These are phyloP conservation scores for Ornithorhynchus anatinus DNA, from an alignment of 2,113 vertebrate genomes.

Conservation along the genomic window DNA sequence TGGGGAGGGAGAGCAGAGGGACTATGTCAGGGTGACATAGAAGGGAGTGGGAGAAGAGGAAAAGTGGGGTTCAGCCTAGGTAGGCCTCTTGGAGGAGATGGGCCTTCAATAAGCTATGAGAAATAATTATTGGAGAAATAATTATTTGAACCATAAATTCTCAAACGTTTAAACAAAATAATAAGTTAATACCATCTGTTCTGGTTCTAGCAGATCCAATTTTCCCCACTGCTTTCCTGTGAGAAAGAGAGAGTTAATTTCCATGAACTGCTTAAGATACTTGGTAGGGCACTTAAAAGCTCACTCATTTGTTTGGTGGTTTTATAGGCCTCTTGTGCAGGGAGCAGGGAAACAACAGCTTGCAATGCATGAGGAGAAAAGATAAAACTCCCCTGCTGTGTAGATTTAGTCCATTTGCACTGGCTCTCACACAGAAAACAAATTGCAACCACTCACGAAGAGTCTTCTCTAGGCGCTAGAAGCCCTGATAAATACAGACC, in stretches of 20 bases:
- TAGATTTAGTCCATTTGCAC: conserved; percentile 74
- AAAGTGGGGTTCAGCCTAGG: too few species aligned
- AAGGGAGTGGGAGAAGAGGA: too few species aligned
- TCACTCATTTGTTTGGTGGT: conserved; percentile 68
- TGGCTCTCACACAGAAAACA: conserved; percentile 76
- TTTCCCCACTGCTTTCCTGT: conserved; percentile 34
- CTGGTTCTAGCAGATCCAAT: conserved; percentile 33
- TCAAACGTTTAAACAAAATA: conserved; percentile 55
- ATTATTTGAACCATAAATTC: too few species aligned
- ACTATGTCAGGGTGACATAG: too few species aligned
- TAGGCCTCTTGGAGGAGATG: too few species aligned
- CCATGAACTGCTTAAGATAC: conserved; percentile 60
- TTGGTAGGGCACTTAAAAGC: conserved; percentile 68
- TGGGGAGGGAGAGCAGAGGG: too few species aligned
- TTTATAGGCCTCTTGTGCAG: conserved; percentile 73
- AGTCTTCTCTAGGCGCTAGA: conserved; percentile 68
- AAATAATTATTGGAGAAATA: too few species aligned
- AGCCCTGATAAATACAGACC: conserved; percentile 72
- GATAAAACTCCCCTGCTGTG: conserved; percentile 74
- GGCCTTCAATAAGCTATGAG: too few species aligned
- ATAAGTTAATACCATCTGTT: conserved; percentile 65
- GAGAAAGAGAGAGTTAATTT: conserved; percentile 61
- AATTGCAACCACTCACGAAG: conserved; percentile 74
- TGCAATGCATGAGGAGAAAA: conserved; percentile 64
- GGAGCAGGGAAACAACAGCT: conserved; percentile 73